A percentile compares a stretch with the other conserved stretches of the same genome.
Conservation (phyloP, 2,888 invertebrate genomes). For the Elmis aenea region DNA sequence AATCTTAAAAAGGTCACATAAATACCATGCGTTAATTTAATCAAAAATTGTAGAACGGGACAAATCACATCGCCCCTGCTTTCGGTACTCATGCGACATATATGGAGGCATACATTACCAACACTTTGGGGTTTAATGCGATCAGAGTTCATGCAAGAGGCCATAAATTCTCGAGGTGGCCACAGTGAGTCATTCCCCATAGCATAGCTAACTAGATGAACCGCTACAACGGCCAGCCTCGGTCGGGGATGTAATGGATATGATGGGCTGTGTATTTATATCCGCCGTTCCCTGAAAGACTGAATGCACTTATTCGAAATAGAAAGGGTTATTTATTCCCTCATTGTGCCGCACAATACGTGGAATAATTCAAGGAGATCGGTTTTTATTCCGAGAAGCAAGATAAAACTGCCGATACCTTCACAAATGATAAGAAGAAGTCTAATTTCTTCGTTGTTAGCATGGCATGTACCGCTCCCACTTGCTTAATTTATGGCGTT, state of each 20-base stretch:
- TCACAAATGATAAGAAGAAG: too few relatives aligned
- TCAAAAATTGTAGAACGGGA: slow-evolving; percentile 17
- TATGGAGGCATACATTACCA: slow-evolving; percentile 22
- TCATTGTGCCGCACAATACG: too few relatives aligned
- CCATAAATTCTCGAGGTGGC: slow-evolving; percentile 29
- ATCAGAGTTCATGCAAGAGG: slow-evolving; percentile 29
- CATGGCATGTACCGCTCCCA: too few relatives aligned
- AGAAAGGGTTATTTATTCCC: slow-evolving; percentile 17
- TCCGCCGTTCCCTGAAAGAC: slow-evolving; percentile 19
- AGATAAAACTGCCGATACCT: too few relatives aligned
- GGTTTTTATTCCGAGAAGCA: too few relatives aligned
- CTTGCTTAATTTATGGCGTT: too few relatives aligned
- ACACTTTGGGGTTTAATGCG: slow-evolving; percentile 28
- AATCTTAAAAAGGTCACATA: too few relatives aligned
- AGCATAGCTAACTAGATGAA: slow-evolving; percentile 33
- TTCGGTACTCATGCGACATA: slow-evolving; percentile 10
- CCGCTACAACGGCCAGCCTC: slow-evolving; percentile 19
- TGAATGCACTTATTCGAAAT: slow-evolving; percentile 15
- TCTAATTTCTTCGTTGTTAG: too few relatives aligned
- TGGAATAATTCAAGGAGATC: too few relatives aligned
- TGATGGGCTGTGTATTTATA: too few relatives aligned
- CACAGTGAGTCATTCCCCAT: slow-evolving; percentile 31
- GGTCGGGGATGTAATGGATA: too few relatives aligned
- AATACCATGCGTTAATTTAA: too few relatives aligned
- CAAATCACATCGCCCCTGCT: slow-evolving; percentile 17